These are phyloP conservation scores for Podarcis lilfordi DNA, from an alignment of 2,797 vertebrate genomes.

Conservation along the genomic window DNA sequence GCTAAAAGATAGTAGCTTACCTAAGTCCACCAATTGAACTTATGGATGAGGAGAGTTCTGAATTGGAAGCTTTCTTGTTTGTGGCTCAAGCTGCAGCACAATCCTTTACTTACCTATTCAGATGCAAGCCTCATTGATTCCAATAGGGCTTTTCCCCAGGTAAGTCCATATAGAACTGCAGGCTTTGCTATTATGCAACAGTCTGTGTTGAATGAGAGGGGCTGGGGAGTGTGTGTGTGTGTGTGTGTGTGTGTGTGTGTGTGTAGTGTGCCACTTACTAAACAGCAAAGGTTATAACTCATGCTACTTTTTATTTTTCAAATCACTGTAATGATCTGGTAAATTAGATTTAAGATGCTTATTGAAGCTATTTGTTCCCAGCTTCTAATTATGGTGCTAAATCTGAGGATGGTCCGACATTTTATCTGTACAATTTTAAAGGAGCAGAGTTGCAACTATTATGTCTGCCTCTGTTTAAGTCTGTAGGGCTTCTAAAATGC, in stretches of 20 bases:
- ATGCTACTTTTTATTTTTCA: neutral
- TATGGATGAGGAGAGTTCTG: no score
- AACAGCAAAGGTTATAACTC: no score
- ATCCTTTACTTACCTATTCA: neutral
- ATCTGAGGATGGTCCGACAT: neutral
- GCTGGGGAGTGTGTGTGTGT: no score
- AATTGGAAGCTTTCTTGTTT: neutral
- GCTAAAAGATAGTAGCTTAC: no score
- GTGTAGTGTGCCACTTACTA: no score
- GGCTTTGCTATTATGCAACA: no score
- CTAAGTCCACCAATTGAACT: neutral
- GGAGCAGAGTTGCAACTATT: neutral
- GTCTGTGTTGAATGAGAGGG: no score
- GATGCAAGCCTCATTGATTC: no score
- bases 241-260: no score
- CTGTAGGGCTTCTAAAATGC: rapidly evolving
- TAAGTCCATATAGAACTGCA: no score
- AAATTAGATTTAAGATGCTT: neutral
- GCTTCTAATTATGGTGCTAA: neutral
- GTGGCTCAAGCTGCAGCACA: neutral
- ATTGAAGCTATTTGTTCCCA: constrained; percentile 4
- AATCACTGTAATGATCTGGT: neutral
- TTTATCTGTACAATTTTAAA: neutral
- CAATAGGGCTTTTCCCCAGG: no score
- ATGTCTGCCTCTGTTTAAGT: neutral